These are phyloP conservation scores for Oligia fasciuncula DNA, from an alignment of 2,888 invertebrate species.

Conservation along the genomic window DNA sequence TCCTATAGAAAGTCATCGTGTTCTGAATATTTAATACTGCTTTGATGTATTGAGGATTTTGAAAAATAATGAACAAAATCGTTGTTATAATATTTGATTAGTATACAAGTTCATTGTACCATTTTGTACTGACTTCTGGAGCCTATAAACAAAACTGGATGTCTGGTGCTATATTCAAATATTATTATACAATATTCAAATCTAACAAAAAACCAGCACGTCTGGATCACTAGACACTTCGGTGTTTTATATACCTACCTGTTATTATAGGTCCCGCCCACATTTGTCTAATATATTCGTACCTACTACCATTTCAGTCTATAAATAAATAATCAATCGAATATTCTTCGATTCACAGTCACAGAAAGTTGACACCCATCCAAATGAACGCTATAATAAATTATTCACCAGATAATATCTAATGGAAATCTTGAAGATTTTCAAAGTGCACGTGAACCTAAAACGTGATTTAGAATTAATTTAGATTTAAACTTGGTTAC, in stretches of 20 bases:
- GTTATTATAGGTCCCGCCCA: constrained; percentile 25
- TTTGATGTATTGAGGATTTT: neutral
- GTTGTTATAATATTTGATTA: neutral
- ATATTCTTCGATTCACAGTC: constrained; percentile 32
- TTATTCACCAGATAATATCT: constrained; percentile 58
- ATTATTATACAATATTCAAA: neutral
- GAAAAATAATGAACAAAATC: constrained; percentile 4
- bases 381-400: constrained; percentile 55
- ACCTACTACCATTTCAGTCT: constrained; percentile 21
- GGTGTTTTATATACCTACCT: constrained; percentile 13
- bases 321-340: constrained; percentile 49
- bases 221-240: neutral
- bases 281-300: constrained; percentile 13
- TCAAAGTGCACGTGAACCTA: constrained; percentile 60
- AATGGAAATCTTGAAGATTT: constrained; percentile 47
- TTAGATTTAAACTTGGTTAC: constrained; percentile 51
- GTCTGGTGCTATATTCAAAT: neutral
- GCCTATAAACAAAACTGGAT: neutral
- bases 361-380: constrained; percentile 52
- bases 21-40: constrained; percentile 19
- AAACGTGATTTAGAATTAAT: constrained; percentile 66
- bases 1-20: constrained; percentile 11
- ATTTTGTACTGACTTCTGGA: neutral
- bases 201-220: constrained; percentile 1
- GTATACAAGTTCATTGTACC: neutral